These are phyloP conservation scores for Puffinus mauretanicus DNA, from an alignment of 2,113 vertebrate genomes.

Conservation along the genomic window DNA sequence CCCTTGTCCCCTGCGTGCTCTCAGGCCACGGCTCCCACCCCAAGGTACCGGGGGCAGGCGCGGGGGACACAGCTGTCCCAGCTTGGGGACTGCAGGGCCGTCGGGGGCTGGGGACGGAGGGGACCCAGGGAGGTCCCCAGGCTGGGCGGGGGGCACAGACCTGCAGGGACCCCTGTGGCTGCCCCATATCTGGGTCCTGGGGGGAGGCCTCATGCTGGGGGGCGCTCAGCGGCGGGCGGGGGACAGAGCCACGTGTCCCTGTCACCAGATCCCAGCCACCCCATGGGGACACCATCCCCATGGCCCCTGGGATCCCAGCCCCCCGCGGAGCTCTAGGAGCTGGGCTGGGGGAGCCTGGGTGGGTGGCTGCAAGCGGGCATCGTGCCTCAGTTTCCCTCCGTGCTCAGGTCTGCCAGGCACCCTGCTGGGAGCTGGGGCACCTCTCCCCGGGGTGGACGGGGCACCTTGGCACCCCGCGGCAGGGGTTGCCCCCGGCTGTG, in stretches of 20 bases:
- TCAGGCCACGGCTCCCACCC: not conserved
- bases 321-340: not conserved
- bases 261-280: not conserved
- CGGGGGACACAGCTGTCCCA: not conserved
- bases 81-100: not conserved
- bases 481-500: not conserved
- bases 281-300: not conserved
- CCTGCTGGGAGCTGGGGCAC: not conserved
- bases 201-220: not conserved
- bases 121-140: not conserved
- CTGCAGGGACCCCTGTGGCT: not conserved
- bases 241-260: not conserved
- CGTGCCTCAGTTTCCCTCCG: not conserved
- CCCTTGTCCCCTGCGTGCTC: not conserved
- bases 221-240: not conserved
- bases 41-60: not conserved
- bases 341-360: not conserved
- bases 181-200: not conserved
- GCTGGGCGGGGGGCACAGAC: no score
- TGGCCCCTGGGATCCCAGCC: not conserved
- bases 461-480: not conserved
- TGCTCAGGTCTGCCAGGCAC: not conserved
- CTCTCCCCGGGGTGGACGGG: rapidly evolving
- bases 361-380: not conserved
- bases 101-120: not conserved